Evolutionary conservation across 2,888 invertebrate species (phyloP).

Genomic region (Trachelus stipa): DNA sequence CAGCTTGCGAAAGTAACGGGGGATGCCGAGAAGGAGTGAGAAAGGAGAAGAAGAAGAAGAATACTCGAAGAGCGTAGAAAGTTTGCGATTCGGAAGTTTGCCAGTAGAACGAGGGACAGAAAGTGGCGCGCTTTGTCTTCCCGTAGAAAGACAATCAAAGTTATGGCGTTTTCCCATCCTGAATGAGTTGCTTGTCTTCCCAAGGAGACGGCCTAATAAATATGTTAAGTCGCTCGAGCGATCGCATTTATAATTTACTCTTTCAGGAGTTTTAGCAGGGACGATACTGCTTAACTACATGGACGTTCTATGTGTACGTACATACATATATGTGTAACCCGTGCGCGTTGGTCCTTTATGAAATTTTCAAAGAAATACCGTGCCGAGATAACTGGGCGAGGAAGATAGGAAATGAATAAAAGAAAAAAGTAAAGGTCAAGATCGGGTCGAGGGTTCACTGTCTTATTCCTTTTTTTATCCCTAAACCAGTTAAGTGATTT

Average conservation of each 20-base stretch:
- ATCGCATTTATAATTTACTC: too few species aligned
- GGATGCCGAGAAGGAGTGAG: neutral
- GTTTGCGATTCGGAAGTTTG: slow-evolving; percentile 33
- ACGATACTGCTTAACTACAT: too few species aligned
- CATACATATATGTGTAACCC: neutral
- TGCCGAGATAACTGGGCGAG: neutral
- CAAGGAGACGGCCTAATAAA: too few species aligned
- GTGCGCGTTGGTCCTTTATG: neutral
- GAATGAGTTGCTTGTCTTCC: too few species aligned
- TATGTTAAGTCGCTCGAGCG: too few species aligned
- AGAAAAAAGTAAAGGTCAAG: neutral
- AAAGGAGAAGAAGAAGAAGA: neutral
- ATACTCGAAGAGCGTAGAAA: slow-evolving; percentile 24
- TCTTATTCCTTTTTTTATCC: neutral
- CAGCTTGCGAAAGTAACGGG: too few species aligned
- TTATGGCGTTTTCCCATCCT: neutral
- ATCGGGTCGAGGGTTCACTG: neutral
- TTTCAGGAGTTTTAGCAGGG: too few species aligned
- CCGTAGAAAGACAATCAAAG: neutral
- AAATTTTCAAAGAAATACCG: neutral
- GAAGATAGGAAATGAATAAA: neutral
- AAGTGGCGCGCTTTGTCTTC: slow-evolving; percentile 3
- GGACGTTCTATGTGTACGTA: too few species aligned
- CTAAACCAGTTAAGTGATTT: slow-evolving; percentile 18
- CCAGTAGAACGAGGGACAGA: slow-evolving; percentile 13